Percentiles rank a stretch among this genome's conserved stretches.
These are phyloP conservation scores for Bubo scandiacus DNA, from an alignment of 2,113 vertebrate genomes.

Conservation along the genomic window DNA sequence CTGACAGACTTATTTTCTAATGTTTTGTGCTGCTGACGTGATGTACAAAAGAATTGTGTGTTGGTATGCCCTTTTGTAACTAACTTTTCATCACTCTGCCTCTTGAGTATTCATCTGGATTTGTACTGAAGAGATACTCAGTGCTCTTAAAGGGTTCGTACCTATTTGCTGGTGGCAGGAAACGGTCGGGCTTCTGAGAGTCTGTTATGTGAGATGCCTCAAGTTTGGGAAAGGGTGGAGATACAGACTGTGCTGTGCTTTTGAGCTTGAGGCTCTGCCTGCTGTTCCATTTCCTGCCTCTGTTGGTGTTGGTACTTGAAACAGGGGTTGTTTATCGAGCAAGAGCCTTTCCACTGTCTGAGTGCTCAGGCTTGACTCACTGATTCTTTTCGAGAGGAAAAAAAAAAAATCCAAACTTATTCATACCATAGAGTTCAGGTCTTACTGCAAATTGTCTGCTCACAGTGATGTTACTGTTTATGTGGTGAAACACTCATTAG, in stretches of 20 bases:
- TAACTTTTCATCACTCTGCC: background rate
- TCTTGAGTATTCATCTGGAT: background rate
- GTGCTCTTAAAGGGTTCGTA: background rate
- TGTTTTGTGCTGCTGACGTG: background rate
- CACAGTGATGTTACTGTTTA: background rate
- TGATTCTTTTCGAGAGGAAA: background rate
- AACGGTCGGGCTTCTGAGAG: background rate
- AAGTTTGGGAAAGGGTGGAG: background rate
- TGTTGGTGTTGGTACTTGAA: background rate
- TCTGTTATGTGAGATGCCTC: background rate
- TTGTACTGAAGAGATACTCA: background rate
- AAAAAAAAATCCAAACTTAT: fast-evolving
- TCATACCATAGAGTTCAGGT: background rate
- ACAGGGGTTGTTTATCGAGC: background rate
- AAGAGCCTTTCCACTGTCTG: background rate
- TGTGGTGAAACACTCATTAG: background rate
- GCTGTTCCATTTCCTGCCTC: background rate
- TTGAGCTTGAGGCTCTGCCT: background rate
- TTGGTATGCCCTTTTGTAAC: background rate
- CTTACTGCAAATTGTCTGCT: background rate
- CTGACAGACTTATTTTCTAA: background rate
- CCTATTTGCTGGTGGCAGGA: background rate
- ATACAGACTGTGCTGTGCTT: background rate
- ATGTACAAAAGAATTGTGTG: background rate
- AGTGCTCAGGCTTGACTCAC: background rate